These are phyloP conservation scores for Asobara japonica DNA, from an alignment of 1,140 invertebrate genomes.

Conservation along the genomic window DNA sequence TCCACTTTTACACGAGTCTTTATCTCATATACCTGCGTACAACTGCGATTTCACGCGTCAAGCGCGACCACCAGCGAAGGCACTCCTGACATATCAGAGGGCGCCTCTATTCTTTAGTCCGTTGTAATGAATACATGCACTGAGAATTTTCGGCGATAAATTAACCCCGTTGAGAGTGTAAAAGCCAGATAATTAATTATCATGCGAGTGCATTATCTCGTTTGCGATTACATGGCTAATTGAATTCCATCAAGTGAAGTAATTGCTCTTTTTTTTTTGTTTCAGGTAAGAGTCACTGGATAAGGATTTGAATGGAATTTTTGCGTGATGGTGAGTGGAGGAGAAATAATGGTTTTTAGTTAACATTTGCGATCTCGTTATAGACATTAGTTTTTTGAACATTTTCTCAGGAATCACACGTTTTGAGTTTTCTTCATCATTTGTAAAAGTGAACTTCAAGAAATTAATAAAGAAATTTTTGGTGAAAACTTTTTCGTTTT, in stretches of 20 bases:
- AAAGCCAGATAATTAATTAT: conserved; percentile 28
- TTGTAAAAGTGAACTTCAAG: too few relatives aligned
- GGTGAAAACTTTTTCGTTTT: too few relatives aligned
- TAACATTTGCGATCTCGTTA: too few relatives aligned
- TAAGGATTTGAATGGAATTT: conserved; percentile 39
- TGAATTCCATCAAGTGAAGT: conserved; percentile 17
- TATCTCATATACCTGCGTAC: conserved; percentile 33
- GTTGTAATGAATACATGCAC: not conserved
- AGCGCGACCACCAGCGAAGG: not conserved
- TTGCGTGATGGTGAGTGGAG: conserved; percentile 29
- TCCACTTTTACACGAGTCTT: conserved; percentile 33
- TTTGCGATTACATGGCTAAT: conserved; percentile 16
- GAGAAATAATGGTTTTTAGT: not conserved
- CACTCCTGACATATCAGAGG: not conserved
- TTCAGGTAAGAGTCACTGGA: conserved; percentile 55
- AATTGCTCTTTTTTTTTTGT: conserved; percentile 39
- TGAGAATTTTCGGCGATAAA: not conserved
- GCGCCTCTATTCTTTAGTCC: not conserved
- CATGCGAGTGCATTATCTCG: not conserved
- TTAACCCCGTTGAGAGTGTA: not conserved
- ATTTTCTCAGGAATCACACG: too few relatives aligned
- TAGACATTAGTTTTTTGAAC: too few relatives aligned
- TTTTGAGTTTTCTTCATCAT: too few relatives aligned
- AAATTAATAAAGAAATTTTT: too few relatives aligned
- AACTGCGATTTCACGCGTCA: conserved; percentile 19